Evolutionary conservation across 2,888 invertebrate species (phyloP).

Genomic region (Parnassius glacialis): DNA sequence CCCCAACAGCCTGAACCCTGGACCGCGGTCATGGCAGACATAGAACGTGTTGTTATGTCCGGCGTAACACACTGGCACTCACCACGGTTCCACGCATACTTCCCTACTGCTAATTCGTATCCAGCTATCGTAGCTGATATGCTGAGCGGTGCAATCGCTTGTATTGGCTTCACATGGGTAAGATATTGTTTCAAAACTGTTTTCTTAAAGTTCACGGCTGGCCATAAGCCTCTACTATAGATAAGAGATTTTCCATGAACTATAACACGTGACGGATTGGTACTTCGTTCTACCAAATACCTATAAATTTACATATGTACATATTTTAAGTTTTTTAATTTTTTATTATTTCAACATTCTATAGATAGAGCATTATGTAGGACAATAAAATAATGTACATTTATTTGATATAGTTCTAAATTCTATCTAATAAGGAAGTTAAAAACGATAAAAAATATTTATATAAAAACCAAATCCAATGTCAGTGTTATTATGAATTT

Average conservation of each 20-base stretch:
- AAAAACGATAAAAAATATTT: conserved; percentile 16
- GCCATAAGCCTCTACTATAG: no score
- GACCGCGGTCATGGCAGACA: conserved; percentile 94
- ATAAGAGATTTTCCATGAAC: no score
- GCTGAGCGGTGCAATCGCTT: conserved; percentile 95
- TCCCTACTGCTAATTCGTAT: conserved; percentile 96
- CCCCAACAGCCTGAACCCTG: conserved; percentile 93
- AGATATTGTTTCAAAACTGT: conserved; percentile 38
- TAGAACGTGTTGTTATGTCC: conserved; percentile 98
- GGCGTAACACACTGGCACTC: conserved; percentile 99
- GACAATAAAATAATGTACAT: no score
- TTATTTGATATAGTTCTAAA: no score
- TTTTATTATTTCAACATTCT: no score
- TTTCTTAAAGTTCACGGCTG: no score
- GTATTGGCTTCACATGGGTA: conserved; percentile 98
- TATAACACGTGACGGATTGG: no score
- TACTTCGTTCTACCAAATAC: no score
- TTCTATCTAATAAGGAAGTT: conserved; percentile 4
- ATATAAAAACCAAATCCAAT: conserved; percentile 43
- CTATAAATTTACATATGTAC: no score
- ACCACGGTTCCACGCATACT: conserved; percentile 97
- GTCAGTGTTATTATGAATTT: conserved; percentile 45
- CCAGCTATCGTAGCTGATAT: conserved; percentile 97
- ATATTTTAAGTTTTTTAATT: no score
- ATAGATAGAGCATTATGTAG: no score